Conservation (phyloP, 1,140 invertebrate genomes). For the Panonychus citri region DNA sequence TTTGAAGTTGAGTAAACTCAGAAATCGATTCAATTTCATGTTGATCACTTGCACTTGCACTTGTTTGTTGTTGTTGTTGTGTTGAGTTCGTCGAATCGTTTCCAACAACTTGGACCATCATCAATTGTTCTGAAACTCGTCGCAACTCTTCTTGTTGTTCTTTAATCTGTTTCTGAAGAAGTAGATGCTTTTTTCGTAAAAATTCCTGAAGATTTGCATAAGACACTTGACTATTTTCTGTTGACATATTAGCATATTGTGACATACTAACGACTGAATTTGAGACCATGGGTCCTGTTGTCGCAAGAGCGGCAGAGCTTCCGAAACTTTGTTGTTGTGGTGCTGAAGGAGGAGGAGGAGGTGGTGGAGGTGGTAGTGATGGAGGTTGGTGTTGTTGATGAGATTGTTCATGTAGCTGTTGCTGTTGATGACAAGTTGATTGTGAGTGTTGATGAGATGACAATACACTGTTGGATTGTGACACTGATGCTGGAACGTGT, state of each 20-base stretch:
- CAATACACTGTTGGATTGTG: too few relatives aligned
- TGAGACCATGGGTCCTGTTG: neutral
- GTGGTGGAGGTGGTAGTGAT: neutral
- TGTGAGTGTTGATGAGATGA: too few relatives aligned
- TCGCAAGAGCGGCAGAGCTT: neutral
- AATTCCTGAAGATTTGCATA: constrained; percentile 36
- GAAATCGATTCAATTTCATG: too few relatives aligned
- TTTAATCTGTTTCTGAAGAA: constrained; percentile 55
- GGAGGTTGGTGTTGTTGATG: neutral
- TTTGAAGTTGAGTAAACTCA: too few relatives aligned
- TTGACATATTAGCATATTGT: neutral
- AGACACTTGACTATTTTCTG: neutral
- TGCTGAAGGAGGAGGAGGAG: neutral
- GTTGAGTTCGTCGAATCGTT: neutral
- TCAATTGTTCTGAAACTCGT: constrained; percentile 52
- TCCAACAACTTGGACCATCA: constrained; percentile 35
- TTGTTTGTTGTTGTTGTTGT: too few relatives aligned
- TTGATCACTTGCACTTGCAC: too few relatives aligned
- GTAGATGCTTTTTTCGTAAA: constrained; percentile 54
- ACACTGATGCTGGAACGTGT: too few relatives aligned
- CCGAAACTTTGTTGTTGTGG: too few relatives aligned
- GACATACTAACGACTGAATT: neutral
- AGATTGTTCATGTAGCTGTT: too few relatives aligned
- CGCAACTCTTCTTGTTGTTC: constrained; percentile 62
- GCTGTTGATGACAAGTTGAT: too few relatives aligned